Percentiles rank a stretch among this genome's conserved stretches.
phyloP scores from a whole-genome alignment of 1,140 invertebrate genomes.

The Acromyrmex charruanus region DNA sequence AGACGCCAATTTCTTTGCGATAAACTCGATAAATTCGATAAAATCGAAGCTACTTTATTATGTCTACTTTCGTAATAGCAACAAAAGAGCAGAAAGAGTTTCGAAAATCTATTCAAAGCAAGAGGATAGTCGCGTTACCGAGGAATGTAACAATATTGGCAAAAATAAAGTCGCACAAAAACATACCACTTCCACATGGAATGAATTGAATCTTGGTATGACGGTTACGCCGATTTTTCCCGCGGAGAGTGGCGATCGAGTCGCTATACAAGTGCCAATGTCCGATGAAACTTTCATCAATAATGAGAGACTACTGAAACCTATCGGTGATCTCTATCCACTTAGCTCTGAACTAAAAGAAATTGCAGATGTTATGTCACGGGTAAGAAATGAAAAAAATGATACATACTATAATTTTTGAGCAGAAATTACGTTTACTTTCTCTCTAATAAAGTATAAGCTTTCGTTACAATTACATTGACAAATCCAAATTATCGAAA shows the following conservation, averaged over 20 bases:
- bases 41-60: background rate
- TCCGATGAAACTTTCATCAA: background rate
- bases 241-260: slow-evolving; percentile 35
- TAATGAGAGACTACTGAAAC: slow-evolving; percentile 81
- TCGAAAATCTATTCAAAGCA: background rate
- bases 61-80: background rate
- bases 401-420: background rate
- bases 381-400: slow-evolving; percentile 73
- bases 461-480: background rate
- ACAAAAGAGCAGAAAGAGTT: slow-evolving; percentile 17
- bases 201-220: slow-evolving; percentile 72
- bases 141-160: background rate
- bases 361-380: slow-evolving; percentile 87
- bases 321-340: slow-evolving; percentile 83
- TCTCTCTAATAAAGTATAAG: background rate
- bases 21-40: too few species aligned
- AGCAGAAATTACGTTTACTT: background rate
- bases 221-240: slow-evolving; percentile 74
- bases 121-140: background rate
- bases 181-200: background rate
- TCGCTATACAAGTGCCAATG: background rate
- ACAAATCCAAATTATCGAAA: background rate
- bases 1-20: background rate
- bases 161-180: background rate
- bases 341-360: slow-evolving; percentile 85